Evolutionary conservation across 2,797 vertebrate genomes (phyloP).

Genomic region (Tinamus major): DNA sequence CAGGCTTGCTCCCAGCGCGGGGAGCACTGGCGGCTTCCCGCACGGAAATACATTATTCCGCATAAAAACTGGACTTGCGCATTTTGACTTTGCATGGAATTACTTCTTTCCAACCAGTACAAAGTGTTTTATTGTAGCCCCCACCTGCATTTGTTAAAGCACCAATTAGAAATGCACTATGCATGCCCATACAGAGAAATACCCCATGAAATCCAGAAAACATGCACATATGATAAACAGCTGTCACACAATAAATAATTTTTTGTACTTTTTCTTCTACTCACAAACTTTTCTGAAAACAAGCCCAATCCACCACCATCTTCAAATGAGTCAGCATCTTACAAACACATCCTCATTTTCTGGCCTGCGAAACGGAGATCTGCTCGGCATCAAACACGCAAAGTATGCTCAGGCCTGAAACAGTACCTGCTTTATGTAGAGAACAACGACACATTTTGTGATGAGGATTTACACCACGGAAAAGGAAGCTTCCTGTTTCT

Average conservation of each 20-base stretch:
- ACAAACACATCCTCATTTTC: neutral
- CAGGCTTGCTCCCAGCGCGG: too few species aligned
- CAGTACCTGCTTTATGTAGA: neutral
- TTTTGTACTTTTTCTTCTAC: neutral
- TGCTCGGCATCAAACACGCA: neutral
- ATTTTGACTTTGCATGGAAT: neutral
- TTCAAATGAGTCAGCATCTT: neutral
- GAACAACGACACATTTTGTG: neutral
- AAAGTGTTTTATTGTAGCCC: neutral
- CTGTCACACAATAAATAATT: neutral
- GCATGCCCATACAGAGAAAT: neutral
- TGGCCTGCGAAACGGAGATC: neutral
- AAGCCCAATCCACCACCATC: neutral
- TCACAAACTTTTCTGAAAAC: neutral
- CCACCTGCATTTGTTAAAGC: neutral
- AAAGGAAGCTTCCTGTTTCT: neutral
- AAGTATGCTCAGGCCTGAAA: neutral
- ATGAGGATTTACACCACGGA: neutral
- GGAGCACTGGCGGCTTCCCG: too few species aligned
- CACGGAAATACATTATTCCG: neutral
- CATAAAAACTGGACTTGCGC: neutral
- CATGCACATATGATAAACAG: neutral
- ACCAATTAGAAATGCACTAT: neutral
- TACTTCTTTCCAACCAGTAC: neutral
- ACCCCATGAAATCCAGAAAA: neutral